These are phyloP conservation scores for Xenentodon cancila DNA, from an alignment of 2,797 vertebrate species.

Conservation along the genomic window DNA sequence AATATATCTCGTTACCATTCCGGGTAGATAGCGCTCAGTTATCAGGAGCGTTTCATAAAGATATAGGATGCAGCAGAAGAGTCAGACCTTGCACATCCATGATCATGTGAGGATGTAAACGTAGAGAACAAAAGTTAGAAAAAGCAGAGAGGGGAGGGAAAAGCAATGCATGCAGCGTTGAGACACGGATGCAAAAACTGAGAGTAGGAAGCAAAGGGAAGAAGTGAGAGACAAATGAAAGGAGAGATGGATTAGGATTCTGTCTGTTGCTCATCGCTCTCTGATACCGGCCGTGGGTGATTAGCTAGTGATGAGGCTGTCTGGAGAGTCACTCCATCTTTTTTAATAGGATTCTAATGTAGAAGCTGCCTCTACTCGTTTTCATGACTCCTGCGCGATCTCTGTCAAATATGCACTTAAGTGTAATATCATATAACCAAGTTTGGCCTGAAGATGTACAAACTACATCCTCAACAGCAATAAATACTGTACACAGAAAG, in stretches of 20 bases:
- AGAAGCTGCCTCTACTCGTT: conserved; percentile 43
- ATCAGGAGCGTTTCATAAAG: conserved; percentile 7
- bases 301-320: conserved; percentile 71
- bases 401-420: conserved; percentile 31
- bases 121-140: background rate
- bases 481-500: conserved; percentile 8
- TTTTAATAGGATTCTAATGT: conserved; percentile 71
- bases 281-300: conserved; percentile 60
- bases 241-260: conserved; percentile 64
- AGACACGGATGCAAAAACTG: conserved; percentile 31
- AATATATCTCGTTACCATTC: conserved; percentile 17
- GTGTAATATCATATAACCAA: conserved; percentile 24
- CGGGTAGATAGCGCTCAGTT: conserved; percentile 10
- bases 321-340: conserved; percentile 65
- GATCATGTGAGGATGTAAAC: conserved; percentile 25
- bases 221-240: conserved; percentile 27
- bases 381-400: conserved; percentile 11
- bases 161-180: conserved; percentile 17
- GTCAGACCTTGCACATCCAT: background rate
- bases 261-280: conserved; percentile 46
- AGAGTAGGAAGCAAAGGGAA: conserved; percentile 22
- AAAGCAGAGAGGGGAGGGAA: background rate
- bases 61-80: background rate
- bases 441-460: conserved; percentile 21
- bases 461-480: conserved; percentile 5